Conservation (phyloP, 2,888 invertebrate genomes). For the Limnephilus lunatus region DNA sequence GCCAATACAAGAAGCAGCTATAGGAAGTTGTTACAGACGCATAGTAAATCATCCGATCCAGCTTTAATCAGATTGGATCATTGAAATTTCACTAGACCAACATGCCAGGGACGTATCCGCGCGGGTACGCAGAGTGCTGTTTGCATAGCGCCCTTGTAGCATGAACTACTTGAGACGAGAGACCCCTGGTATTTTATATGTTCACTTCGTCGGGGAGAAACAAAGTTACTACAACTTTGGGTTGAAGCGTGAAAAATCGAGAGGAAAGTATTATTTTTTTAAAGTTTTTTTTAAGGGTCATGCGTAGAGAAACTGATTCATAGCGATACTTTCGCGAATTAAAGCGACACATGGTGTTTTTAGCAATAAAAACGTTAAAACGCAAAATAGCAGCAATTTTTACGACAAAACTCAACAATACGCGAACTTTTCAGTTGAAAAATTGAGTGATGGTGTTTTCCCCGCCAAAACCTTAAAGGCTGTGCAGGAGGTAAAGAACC, state of each 20-base stretch:
- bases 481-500: too few relatives aligned
- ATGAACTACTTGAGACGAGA: neutral
- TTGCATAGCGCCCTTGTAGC: neutral
- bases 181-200: neutral
- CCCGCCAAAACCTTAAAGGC: too few relatives aligned
- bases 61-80: neutral
- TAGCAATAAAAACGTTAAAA: too few relatives aligned
- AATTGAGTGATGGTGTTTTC: too few relatives aligned
- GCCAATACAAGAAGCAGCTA: neutral
- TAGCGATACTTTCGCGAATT: too few relatives aligned
- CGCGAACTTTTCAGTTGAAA: too few relatives aligned
- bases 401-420: too few relatives aligned
- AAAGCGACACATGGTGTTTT: too few relatives aligned
- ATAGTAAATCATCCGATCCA: neutral
- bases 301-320: too few relatives aligned
- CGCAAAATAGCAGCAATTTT: too few relatives aligned
- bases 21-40: neutral
- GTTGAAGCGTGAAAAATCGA: neutral
- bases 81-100: neutral
- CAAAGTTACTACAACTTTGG: neutral
- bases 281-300: too few relatives aligned
- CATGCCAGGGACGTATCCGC: neutral
- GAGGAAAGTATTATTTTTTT: neutral
- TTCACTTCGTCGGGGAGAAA: neutral
- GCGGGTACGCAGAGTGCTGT: neutral